Conservation (phyloP, 2,113 vertebrate species). For the Burhinus oedicnemus region DNA sequence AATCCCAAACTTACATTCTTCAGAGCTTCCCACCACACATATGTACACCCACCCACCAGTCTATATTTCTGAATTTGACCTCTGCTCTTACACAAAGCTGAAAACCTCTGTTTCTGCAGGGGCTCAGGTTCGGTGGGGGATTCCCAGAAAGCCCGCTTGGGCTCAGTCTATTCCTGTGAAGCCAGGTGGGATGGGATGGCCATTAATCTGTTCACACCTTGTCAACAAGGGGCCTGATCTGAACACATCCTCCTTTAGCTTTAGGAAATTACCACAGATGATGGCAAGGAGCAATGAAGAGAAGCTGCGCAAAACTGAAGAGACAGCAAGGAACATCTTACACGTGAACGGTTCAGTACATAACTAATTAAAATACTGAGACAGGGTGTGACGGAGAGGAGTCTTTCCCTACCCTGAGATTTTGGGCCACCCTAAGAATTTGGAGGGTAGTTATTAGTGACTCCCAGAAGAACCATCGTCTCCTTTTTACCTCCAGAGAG, state of each 20-base stretch:
- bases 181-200: conserved; percentile 25
- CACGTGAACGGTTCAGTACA: not conserved
- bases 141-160: not conserved
- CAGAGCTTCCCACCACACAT: not conserved
- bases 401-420: no score
- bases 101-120: not conserved
- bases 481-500: not conserved
- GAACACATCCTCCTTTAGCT: conserved; percentile 7
- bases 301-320: not conserved
- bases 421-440: not conserved
- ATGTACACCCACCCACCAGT: fast-evolving
- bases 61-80: not conserved
- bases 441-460: not conserved
- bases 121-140: not conserved
- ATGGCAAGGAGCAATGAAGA: not conserved
- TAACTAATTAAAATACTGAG: not conserved
- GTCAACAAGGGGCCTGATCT: conserved; percentile 12
- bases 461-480: not conserved
- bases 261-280: not conserved
- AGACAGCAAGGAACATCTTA: not conserved
- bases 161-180: not conserved
- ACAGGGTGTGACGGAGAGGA: not conserved
- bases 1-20: conserved; percentile 48
- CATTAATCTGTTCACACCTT: conserved; percentile 63
- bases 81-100: conserved; percentile 12